Evolutionary conservation across 2,797 vertebrate genomes (phyloP).

Genomic region (Falco berigora): DNA sequence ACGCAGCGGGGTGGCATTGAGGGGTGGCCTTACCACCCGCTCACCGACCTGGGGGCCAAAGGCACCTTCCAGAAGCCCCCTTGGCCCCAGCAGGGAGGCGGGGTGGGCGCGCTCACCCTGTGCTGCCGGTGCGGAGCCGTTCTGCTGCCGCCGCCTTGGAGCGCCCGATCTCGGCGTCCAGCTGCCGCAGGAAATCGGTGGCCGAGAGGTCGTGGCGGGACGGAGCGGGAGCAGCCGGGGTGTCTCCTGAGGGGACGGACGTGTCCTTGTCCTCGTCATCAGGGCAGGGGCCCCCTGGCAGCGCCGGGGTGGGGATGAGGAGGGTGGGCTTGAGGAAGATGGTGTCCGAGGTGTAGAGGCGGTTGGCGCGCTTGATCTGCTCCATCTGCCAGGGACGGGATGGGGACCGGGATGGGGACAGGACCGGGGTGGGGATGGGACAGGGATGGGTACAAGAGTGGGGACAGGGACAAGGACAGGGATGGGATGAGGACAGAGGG

Average conservation of each 20-base stretch:
- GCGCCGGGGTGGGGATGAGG: constrained; percentile 79
- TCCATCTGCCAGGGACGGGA: constrained; percentile 79
- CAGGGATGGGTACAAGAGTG: too few relatives aligned
- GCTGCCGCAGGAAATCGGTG: constrained; percentile 80
- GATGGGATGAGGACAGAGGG: too few relatives aligned
- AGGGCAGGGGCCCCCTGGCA: constrained; percentile 43
- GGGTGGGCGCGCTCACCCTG: constrained; percentile 62
- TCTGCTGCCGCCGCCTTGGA: constrained; percentile 83
- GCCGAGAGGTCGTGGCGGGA: constrained; percentile 74
- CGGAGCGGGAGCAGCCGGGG: rapidly evolving
- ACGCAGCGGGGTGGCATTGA: neutral
- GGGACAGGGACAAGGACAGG: too few relatives aligned
- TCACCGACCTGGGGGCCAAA: neutral
- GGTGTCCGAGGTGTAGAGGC: constrained; percentile 91
- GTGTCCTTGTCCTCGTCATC: neutral
- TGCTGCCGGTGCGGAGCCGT: constrained; percentile 70
- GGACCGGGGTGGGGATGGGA: too few relatives aligned
- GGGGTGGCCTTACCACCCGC: neutral
- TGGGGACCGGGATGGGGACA: neutral
- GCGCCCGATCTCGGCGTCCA: constrained; percentile 83
- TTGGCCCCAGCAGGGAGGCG: neutral
- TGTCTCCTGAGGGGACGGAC: neutral
- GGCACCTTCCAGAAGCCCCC: neutral
- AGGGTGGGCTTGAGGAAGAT: constrained; percentile 89
- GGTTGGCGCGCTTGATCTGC: constrained; percentile 87